Evolutionary conservation across 2,797 vertebrate species (phyloP).

Genomic region (Notoglanidium macrostoma): DNA sequence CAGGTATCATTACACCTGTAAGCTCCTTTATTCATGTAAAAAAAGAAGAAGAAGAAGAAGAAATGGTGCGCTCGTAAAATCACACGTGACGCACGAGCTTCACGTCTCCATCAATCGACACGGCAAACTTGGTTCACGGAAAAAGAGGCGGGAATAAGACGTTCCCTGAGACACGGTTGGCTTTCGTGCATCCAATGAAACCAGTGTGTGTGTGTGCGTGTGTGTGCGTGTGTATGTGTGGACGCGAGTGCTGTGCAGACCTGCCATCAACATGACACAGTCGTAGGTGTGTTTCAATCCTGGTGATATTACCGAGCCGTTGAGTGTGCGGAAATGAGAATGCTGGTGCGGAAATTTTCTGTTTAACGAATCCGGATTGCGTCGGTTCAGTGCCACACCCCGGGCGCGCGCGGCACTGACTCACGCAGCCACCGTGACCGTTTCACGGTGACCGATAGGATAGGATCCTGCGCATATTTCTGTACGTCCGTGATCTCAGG

Average conservation of each 20-base stretch:
- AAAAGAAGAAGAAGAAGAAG: not conserved
- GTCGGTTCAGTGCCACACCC: constrained; percentile 53
- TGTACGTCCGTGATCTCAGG: constrained; percentile 18
- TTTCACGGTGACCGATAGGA: constrained; percentile 16
- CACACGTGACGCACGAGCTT: constrained; percentile 24
- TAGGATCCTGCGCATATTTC: constrained; percentile 44
- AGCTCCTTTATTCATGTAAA: not conserved
- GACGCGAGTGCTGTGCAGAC: constrained; percentile 17
- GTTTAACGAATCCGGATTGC: constrained; percentile 3
- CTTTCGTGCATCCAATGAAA: constrained; percentile 35
- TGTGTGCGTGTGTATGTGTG: constrained; percentile 6
- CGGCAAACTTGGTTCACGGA: not conserved
- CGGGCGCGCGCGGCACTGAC: constrained; percentile 54
- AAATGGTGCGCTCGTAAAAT: not conserved
- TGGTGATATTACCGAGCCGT: not conserved
- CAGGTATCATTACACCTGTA: constrained; percentile 3
- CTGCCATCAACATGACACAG: constrained; percentile 24
- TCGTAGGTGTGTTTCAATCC: not conserved
- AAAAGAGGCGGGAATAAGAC: constrained; percentile 32
- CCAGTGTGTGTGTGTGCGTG: not conserved
- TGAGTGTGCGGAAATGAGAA: not conserved
- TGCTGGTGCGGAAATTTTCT: not conserved
- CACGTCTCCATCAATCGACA: constrained; percentile 16
- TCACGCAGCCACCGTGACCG: constrained; percentile 38
- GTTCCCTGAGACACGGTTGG: constrained; percentile 36